Evolutionary conservation across 2,888 invertebrate species (phyloP).

Genomic region (Drosophila paramelanica): DNA sequence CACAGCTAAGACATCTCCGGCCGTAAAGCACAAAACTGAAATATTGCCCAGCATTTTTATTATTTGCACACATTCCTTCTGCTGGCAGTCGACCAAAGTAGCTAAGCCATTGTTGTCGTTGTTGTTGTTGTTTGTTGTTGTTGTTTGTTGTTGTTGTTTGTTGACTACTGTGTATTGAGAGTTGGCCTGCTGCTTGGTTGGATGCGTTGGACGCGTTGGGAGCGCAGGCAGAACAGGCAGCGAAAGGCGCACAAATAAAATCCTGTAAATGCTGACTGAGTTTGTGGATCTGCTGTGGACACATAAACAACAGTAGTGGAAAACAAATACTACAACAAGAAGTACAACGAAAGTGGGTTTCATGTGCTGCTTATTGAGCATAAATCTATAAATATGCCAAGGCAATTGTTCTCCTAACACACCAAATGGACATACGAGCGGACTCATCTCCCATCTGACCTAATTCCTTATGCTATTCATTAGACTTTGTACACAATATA

Average conservation of each 20-base stretch:
- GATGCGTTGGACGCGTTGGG: conserved; percentile 19
- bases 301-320: conserved; percentile 45
- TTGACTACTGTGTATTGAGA: conserved; percentile 56
- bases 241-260: conserved; percentile 53
- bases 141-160: conserved; percentile 20
- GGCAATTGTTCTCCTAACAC: conserved; percentile 45
- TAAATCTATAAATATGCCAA: conserved; percentile 67
- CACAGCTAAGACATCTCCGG: conserved; percentile 31
- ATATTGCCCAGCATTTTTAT: conserved; percentile 71
- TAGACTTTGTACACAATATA: conserved; percentile 18
- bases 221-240: conserved; percentile 30
- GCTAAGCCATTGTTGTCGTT: conserved; percentile 24
- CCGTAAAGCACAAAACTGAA: conserved; percentile 57
- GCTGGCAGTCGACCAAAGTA: conserved; percentile 52
- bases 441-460: conserved; percentile 53
- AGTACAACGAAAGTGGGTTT: conserved; percentile 26
- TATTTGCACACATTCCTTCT: conserved; percentile 58
- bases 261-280: conserved; percentile 50
- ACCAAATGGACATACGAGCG: conserved; percentile 25
- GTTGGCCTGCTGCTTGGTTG: conserved; percentile 12
- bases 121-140: conserved; percentile 6
- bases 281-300: conserved; percentile 57
- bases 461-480: conserved; percentile 35
- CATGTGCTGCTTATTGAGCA: conserved; percentile 54
- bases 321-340: conserved; percentile 32